Evolutionary conservation across 2,797 vertebrate species (phyloP), one percentile per base, ranked within the genome.

Genomic region (Labeo calbasu): DNA sequence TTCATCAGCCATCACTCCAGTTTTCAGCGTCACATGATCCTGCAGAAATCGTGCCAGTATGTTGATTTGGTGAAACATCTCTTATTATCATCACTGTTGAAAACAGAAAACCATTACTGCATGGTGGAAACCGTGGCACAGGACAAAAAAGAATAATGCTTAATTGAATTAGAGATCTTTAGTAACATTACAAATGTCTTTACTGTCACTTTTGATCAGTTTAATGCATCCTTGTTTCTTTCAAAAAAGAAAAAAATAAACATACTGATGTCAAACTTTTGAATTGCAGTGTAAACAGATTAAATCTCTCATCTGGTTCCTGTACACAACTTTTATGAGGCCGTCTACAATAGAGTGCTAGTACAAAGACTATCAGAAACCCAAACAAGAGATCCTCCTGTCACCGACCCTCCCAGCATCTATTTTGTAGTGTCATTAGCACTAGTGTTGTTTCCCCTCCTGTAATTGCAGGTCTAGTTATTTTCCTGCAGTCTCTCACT

Each of bases 401-500:
- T 69, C 79, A 72, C 19, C 78, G 82, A 86, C 87, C 71, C 82
- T 85, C 70, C 73, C 21, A 63, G 61, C 63, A 73, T 88, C 63
- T 77, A 76, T 85, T 87, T 81, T 86, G 82, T 80, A 75, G 73
- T 43, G 73, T 85, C 88, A 87, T 86, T 81, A 79, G 88, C 72
- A 48, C 88, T 83, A 85, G 68, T 69, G 80, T 81, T 77, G 84
- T 84, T 91, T 89, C 86, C 88, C 73, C 71, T 82, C 84, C 87
- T 84, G 88, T 91, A 88, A 92, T 89, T 88, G 88, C 86, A 81
- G 85, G 86, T 88, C 88, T 90, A 86, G 88, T 90, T 89, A 80
- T 80, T 78, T 81, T 79, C 76, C 79, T 84, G 84, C 89, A 89
- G 90, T 85, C 84, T 88, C 85, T 88, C 91, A 91, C 84, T 32